Conservation (phyloP, 2,888 invertebrate species). For the Cheilosia pagana region DNA sequence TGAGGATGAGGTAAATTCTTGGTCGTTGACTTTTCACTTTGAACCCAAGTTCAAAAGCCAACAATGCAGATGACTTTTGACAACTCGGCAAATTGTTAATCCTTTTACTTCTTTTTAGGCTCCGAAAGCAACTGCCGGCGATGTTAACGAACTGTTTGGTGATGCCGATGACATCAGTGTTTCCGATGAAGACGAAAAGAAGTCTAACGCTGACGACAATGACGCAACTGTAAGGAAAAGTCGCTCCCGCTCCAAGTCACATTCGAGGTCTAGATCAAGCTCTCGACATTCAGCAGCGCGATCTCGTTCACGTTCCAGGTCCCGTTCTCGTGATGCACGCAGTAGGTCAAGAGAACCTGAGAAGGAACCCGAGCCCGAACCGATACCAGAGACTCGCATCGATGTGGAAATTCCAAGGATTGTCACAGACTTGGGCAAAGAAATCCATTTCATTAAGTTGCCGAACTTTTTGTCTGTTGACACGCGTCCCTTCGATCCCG, state of each 20-base stretch:
- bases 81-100: too few relatives aligned
- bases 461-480: conserved; percentile 99
- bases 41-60: too few relatives aligned
- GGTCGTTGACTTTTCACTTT: not conserved
- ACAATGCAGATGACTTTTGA: too few relatives aligned
- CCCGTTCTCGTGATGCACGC: conserved; percentile 79
- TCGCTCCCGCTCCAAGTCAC: conserved; percentile 78
- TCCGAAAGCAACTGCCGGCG: conserved; percentile 76
- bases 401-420: conserved; percentile 99
- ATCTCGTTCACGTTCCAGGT: conserved; percentile 80
- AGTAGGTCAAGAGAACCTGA: conserved; percentile 78
- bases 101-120: conserved; percentile 72
- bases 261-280: conserved; percentile 79
- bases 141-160: conserved; percentile 93
- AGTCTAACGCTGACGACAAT: conserved; percentile 78
- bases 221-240: conserved; percentile 79
- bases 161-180: conserved; percentile 97
- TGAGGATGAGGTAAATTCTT: conserved; percentile 84
- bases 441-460: conserved; percentile 97
- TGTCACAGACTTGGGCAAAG: conserved; percentile 94
- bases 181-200: conserved; percentile 88
- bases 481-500: conserved; percentile 97
- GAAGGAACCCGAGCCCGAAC: conserved; percentile 90
- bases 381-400: conserved; percentile 95
- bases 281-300: conserved; percentile 80